phyloP scores from a whole-genome alignment of 2,888 invertebrate species.

The Papilio protenor region DNA sequence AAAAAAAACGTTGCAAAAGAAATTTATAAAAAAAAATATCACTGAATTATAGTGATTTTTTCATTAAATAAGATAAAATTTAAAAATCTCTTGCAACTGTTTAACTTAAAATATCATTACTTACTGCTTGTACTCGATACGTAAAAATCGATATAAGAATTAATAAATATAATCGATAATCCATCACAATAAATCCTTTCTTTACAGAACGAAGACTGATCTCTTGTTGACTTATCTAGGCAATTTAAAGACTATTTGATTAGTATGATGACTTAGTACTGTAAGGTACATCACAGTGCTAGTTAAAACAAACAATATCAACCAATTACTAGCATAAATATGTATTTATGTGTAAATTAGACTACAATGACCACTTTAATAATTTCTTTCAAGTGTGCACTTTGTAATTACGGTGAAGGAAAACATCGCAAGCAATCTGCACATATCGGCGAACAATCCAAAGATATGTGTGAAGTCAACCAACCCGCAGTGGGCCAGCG shows the following conservation, averaged over 20 bases:
- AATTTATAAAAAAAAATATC: too few relatives aligned
- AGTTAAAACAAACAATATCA: conserved; percentile 22
- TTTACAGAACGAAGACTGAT: conserved; percentile 43
- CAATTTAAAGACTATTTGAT: conserved; percentile 54
- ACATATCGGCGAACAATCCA: too few relatives aligned
- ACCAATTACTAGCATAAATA: not conserved
- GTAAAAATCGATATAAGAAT: conserved; percentile 55
- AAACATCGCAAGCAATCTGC: too few relatives aligned
- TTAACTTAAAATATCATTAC: conserved; percentile 50
- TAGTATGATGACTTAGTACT: conserved; percentile 41
- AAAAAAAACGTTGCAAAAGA: too few relatives aligned
- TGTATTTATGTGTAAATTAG: not conserved
- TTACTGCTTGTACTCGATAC: conserved; percentile 62
- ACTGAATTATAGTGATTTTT: not conserved
- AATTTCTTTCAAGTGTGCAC: too few relatives aligned
- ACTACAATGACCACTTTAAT: not conserved
- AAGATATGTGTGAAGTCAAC: too few relatives aligned
- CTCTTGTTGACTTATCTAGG: conserved; percentile 30
- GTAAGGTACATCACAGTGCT: not conserved
- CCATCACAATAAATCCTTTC: conserved; percentile 50
- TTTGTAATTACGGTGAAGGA: too few relatives aligned
- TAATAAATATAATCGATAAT: conserved; percentile 54
- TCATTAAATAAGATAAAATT: not conserved
- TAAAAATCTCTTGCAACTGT: not conserved
- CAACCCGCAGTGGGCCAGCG: too few relatives aligned